phyloP scores from a whole-genome alignment of 2,113 vertebrate species.

The Bos taurus region ARS-UCD2.0 NC_037349.1:41793001-41793500 shows the following conservation, averaged over 20 bases:
- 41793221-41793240: neutral
- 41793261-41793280: neutral
- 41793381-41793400: neutral
- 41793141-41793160: neutral
- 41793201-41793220: neutral
- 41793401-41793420: neutral
- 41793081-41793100: neutral
- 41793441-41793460: neutral
- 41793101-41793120: neutral
- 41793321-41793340: neutral
- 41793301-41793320: neutral
- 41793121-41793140: neutral
- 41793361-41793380: neutral
- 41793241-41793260: neutral
- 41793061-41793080: neutral
- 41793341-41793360: neutral
- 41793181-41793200: accelerated
- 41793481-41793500: neutral
- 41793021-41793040: neutral
- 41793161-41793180: neutral
- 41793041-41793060: neutral
- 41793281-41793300: neutral
- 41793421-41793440: neutral
- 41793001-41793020: neutral
- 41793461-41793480: neutral